Conservation (phyloP, 2,888 invertebrate species). For the Amphimallon solstitiale region DNA sequence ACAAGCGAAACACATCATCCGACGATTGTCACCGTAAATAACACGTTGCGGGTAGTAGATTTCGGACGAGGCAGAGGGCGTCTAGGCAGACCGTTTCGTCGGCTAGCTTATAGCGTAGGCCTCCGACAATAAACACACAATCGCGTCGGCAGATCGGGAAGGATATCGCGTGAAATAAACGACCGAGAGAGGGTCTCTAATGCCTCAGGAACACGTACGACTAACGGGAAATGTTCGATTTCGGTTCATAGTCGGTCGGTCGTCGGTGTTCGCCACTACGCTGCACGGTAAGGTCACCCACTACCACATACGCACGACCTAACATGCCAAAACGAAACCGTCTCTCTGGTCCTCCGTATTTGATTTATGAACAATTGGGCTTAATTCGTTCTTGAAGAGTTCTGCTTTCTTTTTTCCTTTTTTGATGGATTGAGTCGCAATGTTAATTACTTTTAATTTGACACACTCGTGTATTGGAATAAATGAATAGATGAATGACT, state of each 20-base stretch:
- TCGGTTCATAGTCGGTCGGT: not conserved
- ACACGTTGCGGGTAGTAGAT: too few species aligned
- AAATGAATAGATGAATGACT: not conserved
- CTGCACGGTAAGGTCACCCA: not conserved
- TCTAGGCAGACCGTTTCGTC: too few species aligned
- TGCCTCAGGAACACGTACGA: not conserved
- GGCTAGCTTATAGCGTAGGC: too few species aligned
- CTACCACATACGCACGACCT: not conserved
- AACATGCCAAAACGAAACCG: constrained; percentile 9
- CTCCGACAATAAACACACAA: too few species aligned
- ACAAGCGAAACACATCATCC: too few species aligned
- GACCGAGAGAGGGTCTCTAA: too few species aligned
- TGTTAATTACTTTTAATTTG: constrained; percentile 18
- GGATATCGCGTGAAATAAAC: too few species aligned
- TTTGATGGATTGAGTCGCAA: constrained; percentile 5
- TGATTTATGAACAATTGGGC: constrained; percentile 17
- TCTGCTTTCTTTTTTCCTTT: not conserved
- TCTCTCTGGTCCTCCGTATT: constrained; percentile 6
- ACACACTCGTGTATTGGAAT: not conserved
- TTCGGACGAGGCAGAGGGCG: too few species aligned
- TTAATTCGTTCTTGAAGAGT: constrained; percentile 19
- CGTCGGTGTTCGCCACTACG: not conserved
- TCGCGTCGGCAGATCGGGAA: too few species aligned
- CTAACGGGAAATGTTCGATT: not conserved
- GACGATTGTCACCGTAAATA: too few species aligned